Evolutionary conservation across 2,113 vertebrate species (phyloP), one percentile per base, ranked within the genome.

Genomic region (Saiga tatarica): DNA sequence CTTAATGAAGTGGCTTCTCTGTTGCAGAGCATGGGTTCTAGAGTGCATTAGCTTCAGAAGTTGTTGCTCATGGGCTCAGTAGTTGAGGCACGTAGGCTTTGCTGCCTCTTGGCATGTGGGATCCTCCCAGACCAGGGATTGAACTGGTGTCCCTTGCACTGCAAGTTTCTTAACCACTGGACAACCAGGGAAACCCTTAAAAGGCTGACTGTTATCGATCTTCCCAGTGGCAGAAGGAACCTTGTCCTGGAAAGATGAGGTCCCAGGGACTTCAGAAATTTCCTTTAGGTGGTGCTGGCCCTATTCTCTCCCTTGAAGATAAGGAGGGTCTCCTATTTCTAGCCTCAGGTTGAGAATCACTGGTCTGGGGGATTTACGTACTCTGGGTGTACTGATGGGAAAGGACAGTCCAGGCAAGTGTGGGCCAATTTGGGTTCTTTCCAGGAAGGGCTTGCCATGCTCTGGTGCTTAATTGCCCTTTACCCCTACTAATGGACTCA

Each of bases 311-410:
- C 39, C 50, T 21, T 42, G n/a, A 53, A 16, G 74, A 92, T 92
- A 84, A 87, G 47, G 19, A 25, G 5, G 7, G 2, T 50, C 28
- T 95, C 53, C 50, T 42, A 21, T 59, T 39, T 67, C 11, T 74
- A 47, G 52, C n/a, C 10, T 19, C 14, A 7, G 45, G 5, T 55
- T n/a, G 19, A 0, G 52, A 53, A 1, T 19, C 21, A 7, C 78
- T 74, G 45, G 15, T 81, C 45, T 67, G 67, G 81, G 26, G n/a
- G 17, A 21, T 28, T 52, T 14, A 2, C 11, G 1, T 36, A 25
- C 3, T 1, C 23, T 7, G 9, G 45, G 13, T 2, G 0, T 13
- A 60, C 26, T 28, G 26, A 36, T 28, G 53, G 60, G 21, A 28
- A 60, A 55, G 4, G 85, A 28, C n/a, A 26, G 30, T 82, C 19